Evolutionary conservation across 2,797 vertebrate species (phyloP), one percentile per base, ranked within the genome.

Genomic region (Neosalanx taihuensis): DNA sequence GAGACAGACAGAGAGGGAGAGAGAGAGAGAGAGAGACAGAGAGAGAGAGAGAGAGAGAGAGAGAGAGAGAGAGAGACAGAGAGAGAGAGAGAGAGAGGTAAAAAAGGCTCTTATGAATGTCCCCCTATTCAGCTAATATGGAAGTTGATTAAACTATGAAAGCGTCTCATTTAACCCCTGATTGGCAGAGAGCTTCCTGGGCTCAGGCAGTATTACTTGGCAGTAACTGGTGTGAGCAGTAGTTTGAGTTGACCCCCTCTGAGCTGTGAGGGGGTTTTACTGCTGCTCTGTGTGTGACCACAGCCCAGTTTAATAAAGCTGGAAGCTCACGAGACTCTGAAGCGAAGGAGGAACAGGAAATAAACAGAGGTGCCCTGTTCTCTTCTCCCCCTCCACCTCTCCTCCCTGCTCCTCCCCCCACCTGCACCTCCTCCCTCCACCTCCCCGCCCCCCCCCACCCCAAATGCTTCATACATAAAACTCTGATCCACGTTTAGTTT

Each of bases 291-390:
- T 85, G 92, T 88, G 84, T 82, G 88, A 86, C 92, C 90, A 92
- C 93, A 92, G 90, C 92, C 92, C 92, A 93, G 92, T 93, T 94
- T 94, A 94, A 94, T 94, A 93, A 93, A 92, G 90, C 89, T 85
- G 82, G 85, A 83, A 78, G 82, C 90, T 92, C 91, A 90, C 79
- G 80, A 92, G 89, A 87, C 75, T 80, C 91, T 93, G 92, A 91
- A 88, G 80, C 81, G 72, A 77, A 76, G 76, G 82, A 88, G 90
- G 37, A 87, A 90, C 89, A 90, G 91, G 92, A 92, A 92, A 93
- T 92, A 93, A 91, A 91, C 87, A 90, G 79, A 77, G 79, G 76
- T 64, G 69, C 78, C 78, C 80, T 76, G 76, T 82, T 76, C 72
- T 49, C 70, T 77, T 70, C 61, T 5, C 76, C 72, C 80, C 46